These are phyloP conservation scores for Plebejus anna DNA, from an alignment of 2,888 invertebrate genomes.

Conservation along the genomic window DNA sequence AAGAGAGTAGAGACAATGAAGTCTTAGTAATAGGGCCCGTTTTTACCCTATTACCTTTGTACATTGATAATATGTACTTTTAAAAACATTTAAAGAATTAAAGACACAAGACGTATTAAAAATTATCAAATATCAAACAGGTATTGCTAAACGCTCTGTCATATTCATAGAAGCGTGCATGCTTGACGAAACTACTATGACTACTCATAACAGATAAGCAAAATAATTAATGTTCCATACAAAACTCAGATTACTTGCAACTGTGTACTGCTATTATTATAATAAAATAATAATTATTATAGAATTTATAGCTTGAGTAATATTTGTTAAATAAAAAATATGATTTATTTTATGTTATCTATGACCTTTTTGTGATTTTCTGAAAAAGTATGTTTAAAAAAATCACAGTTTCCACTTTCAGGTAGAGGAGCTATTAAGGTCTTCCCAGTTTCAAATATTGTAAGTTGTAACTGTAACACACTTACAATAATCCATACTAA, in stretches of 20 bases:
- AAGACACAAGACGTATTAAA: background rate
- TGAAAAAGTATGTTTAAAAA: background rate
- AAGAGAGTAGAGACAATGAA: too few species aligned
- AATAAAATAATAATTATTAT: background rate
- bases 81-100: background rate
- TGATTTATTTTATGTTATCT: background rate
- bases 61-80: background rate
- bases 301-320: background rate
- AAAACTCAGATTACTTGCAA: background rate
- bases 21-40: too few species aligned
- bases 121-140: background rate
- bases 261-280: background rate
- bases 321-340: background rate
- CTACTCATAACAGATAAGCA: conserved; percentile 71
- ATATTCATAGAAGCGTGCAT: conserved; percentile 32
- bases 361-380: background rate
- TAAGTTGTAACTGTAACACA: too few species aligned
- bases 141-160: conserved; percentile 8
- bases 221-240: conserved; percentile 27
- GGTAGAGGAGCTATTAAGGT: too few species aligned
- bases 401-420: too few species aligned
- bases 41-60: background rate
- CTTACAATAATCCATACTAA: too few species aligned
- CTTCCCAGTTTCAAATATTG: too few species aligned
- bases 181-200: conserved; percentile 63